These are phyloP conservation scores for Diaperis boleti DNA, from an alignment of 2,888 invertebrate species.

Conservation along the genomic window DNA sequence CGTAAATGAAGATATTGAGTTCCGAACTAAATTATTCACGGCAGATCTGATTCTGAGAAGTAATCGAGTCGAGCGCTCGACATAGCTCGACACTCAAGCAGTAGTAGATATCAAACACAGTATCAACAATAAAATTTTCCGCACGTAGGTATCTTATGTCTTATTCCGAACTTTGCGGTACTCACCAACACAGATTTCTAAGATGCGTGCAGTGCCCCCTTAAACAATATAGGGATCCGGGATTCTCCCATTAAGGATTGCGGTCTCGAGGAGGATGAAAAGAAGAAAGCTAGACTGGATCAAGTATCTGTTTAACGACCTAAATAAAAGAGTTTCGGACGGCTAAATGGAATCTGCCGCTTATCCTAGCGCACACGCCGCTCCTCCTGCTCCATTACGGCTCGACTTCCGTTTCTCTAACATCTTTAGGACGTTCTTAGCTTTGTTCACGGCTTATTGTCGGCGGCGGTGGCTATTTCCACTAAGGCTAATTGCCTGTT, in stretches of 20 bases:
- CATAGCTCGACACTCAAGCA: too few species aligned
- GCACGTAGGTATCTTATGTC: too few species aligned
- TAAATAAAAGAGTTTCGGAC: conserved; percentile 66
- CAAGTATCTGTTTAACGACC: conserved; percentile 64
- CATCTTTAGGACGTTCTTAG: conserved; percentile 61
- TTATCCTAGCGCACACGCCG: conserved; percentile 53
- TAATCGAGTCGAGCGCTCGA: too few species aligned
- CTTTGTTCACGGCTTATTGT: conserved; percentile 55
- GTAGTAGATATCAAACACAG: too few species aligned
- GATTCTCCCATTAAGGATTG: conserved; percentile 41
- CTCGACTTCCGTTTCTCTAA: conserved; percentile 59
- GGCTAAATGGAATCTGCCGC: conserved; percentile 65
- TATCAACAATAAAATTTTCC: too few species aligned
- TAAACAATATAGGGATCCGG: conserved; percentile 32
- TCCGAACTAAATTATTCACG: too few species aligned
- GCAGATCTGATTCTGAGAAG: too few species aligned
- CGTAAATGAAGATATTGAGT: too few species aligned
- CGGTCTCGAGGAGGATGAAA: conserved; percentile 45
- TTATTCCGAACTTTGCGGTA: too few species aligned
- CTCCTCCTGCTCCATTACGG: conserved; percentile 59
- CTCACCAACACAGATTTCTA: too few species aligned
- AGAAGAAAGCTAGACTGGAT: conserved; percentile 54
- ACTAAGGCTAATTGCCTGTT: conserved; percentile 35
- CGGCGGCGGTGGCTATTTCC: conserved; percentile 37
- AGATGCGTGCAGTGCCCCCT: too few species aligned